These are phyloP conservation scores for Beris morrisii DNA, from an alignment of 2,888 invertebrate species.

Conservation along the genomic window DNA sequence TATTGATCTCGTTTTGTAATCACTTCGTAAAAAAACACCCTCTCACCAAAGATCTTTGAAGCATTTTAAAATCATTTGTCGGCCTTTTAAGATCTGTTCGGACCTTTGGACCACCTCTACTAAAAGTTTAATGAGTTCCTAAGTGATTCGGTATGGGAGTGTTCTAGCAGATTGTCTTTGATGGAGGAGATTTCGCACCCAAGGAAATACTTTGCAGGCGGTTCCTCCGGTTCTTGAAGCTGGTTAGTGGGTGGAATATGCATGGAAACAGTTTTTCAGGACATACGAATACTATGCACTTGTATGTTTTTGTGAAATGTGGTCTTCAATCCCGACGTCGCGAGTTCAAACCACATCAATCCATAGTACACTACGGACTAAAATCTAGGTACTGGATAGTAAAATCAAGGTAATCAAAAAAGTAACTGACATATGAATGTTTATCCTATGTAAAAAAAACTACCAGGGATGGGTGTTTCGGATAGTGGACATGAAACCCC, in stretches of 20 bases:
- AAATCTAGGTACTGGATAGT: no score
- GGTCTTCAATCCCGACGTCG: no score
- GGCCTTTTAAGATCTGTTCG: constrained; percentile 2
- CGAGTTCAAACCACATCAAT: no score
- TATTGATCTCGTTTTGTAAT: constrained; percentile 20
- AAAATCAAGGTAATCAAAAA: no score
- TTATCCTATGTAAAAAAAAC: no score
- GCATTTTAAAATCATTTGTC: constrained; percentile 27
- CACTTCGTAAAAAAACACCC: constrained; percentile 10
- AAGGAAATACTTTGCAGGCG: constrained; percentile 13
- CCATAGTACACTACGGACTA: no score
- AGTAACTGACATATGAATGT: no score
- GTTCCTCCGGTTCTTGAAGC: no score
- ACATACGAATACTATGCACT: not conserved
- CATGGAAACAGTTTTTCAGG: constrained; percentile 1
- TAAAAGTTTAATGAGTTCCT: constrained; percentile 19
- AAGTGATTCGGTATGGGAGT: constrained; percentile 28
- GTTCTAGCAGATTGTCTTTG: constrained; percentile 18
- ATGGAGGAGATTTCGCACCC: constrained; percentile 25
- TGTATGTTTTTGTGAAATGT: no score
- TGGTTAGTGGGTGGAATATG: not conserved
- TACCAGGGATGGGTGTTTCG: no score
- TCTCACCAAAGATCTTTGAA: constrained; percentile 15
- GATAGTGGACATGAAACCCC: no score
- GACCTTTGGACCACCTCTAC: constrained; percentile 19